A percentile compares a stretch with the other conserved stretches of the same genome.
phyloP scores from a whole-genome alignment of 2,113 vertebrate genomes.

The Cranoglanis bouderius region DNA sequence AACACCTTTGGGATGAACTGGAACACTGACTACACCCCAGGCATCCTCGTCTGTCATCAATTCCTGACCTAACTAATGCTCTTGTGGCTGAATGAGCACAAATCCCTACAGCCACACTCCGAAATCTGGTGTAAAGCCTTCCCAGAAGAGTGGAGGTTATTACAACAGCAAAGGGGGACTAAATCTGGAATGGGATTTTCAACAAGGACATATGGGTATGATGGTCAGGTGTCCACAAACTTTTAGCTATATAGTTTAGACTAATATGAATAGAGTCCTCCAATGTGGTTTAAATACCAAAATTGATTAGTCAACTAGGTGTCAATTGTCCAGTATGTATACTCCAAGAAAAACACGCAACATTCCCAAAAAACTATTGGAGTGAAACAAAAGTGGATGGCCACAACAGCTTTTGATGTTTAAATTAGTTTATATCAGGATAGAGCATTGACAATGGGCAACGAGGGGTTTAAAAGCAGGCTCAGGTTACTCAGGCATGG shows the following conservation, averaged over 20 bases:
- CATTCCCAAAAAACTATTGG: background rate
- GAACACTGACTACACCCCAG: background rate
- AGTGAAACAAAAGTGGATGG: too few species aligned
- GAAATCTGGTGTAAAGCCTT: background rate
- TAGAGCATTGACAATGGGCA: background rate
- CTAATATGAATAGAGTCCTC: background rate
- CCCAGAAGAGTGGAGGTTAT: background rate
- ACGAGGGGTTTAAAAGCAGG: background rate
- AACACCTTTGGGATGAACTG: background rate
- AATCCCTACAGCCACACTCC: background rate
- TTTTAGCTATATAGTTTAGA: background rate
- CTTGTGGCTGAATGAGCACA: background rate
- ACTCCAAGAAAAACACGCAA: background rate
- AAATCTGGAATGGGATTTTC: background rate
- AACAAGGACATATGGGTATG: background rate
- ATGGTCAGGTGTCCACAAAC: background rate
- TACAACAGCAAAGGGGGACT: background rate
- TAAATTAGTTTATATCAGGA: background rate
- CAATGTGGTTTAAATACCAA: background rate
- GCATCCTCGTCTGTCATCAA: background rate
- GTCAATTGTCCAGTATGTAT: background rate
- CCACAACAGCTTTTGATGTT: background rate
- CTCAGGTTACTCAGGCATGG: background rate
- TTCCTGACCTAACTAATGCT: background rate
- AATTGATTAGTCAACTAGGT: background rate